Evolutionary conservation across 2,888 invertebrate genomes (phyloP).

Genomic region (Sminthurides aquaticus): DNA sequence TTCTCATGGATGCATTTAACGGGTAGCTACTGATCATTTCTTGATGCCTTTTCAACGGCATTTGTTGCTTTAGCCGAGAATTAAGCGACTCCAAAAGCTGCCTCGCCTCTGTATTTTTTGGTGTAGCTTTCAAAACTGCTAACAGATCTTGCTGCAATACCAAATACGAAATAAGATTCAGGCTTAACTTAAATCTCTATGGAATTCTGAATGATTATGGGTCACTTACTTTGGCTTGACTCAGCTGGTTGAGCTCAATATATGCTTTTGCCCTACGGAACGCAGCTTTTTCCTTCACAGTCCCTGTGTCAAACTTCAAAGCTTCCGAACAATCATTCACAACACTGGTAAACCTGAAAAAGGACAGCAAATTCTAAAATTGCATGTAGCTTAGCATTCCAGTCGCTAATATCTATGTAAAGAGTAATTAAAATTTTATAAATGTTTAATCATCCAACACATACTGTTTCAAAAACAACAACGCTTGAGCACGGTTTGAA

Average conservation of each 20-base stretch:
- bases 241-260: conserved; percentile 61
- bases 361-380: no score
- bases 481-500: conserved; percentile 81
- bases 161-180: conserved; percentile 1
- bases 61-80: conserved; percentile 8
- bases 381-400: no score
- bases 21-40: conserved; percentile 2
- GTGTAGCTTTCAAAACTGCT: conserved; percentile 27
- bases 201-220: background rate
- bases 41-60: conserved; percentile 16
- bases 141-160: conserved; percentile 27
- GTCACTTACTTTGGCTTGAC: conserved; percentile 55
- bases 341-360: conserved; percentile 52
- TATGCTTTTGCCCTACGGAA: conserved; percentile 71
- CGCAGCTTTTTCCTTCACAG: conserved; percentile 66
- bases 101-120: conserved; percentile 30
- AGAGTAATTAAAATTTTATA: background rate
- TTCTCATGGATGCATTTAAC: background rate
- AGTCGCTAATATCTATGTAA: conserved; percentile 5
- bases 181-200: background rate
- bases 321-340: conserved; percentile 76
- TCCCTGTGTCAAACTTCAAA: conserved; percentile 65
- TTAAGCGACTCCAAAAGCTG: conserved; percentile 27
- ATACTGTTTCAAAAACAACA: conserved; percentile 71
- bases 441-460: conserved; percentile 38